A percentile compares a stretch with the other conserved stretches of the same genome.
phyloP scores from a whole-genome alignment of 2,888 invertebrate genomes.

The Dicyrtoma fusca region DNA sequence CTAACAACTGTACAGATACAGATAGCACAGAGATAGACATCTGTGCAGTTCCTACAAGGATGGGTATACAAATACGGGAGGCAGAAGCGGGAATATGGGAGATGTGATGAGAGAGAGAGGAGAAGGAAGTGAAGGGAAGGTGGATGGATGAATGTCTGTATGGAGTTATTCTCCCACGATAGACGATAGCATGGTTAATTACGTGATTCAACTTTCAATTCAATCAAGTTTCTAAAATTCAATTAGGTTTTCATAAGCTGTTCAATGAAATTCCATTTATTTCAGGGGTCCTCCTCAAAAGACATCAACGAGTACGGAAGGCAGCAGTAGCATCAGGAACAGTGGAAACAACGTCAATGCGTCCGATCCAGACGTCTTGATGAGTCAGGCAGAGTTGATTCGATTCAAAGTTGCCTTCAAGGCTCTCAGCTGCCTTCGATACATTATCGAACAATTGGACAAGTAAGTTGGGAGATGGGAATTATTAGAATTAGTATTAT shows the following conservation, averaged over 20 bases:
- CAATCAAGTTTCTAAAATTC: conserved; percentile 17
- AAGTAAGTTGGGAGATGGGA: conserved; percentile 58
- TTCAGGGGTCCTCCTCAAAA: conserved; percentile 21
- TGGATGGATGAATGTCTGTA: no score
- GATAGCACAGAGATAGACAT: no score
- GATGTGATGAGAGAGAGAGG: conserved; percentile 14
- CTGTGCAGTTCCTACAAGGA: no score
- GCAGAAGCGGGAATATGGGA: no score
- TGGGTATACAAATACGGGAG: no score
- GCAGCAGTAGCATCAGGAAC: no score
- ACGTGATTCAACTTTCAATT: conserved; percentile 32
- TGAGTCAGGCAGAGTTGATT: conserved; percentile 17
- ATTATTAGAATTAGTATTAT: no score
- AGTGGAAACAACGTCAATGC: no score
- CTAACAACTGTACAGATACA: no score
- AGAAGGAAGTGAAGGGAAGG: background rate
- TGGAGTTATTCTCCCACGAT: conserved; percentile 8
- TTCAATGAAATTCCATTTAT: conserved; percentile 26
- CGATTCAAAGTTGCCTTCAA: conserved; percentile 48
- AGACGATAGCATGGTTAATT: conserved; percentile 25
- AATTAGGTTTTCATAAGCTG: conserved; percentile 12
- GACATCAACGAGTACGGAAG: background rate
- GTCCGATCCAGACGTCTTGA: conserved; percentile 20
- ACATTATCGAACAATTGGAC: conserved; percentile 67
- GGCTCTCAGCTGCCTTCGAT: conserved; percentile 65